phyloP scores from a whole-genome alignment of 2,797 vertebrate species.

The Spheniscus humboldti region DNA sequence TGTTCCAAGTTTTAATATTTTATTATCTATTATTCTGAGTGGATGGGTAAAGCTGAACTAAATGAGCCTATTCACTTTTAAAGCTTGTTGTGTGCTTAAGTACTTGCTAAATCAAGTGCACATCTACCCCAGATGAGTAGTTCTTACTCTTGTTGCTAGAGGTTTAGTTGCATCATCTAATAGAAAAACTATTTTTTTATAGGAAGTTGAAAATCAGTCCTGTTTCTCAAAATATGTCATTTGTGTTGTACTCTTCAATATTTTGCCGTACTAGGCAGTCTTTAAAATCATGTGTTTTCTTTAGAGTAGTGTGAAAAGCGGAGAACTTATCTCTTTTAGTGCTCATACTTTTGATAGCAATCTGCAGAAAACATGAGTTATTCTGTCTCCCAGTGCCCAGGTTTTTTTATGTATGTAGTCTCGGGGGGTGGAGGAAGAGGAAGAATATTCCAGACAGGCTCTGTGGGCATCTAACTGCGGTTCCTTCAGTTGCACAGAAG shows the following conservation, averaged over 20 bases:
- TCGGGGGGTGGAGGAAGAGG: background rate
- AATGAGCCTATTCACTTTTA: slow-evolving; percentile 10
- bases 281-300: background rate
- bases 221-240: background rate
- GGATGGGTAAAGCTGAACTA: slow-evolving; percentile 15
- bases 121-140: background rate
- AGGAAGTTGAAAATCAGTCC: background rate
- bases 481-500: background rate
- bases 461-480: background rate
- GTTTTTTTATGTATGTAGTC: rapidly evolving
- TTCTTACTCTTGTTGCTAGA: background rate
- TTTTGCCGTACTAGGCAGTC: background rate
- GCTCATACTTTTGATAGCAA: background rate
- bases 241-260: background rate
- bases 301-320: background rate
- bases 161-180: background rate
- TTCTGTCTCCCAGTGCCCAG: background rate
- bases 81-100: background rate
- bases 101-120: background rate
- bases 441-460: background rate
- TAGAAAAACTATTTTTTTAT: background rate
- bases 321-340: background rate
- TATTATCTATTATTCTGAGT: slow-evolving; percentile 13
- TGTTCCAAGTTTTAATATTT: slow-evolving; percentile 45
- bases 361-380: background rate